These are phyloP conservation scores for Malurus splendens DNA, from an alignment of 2,797 vertebrate species.

Conservation along the genomic window DNA sequence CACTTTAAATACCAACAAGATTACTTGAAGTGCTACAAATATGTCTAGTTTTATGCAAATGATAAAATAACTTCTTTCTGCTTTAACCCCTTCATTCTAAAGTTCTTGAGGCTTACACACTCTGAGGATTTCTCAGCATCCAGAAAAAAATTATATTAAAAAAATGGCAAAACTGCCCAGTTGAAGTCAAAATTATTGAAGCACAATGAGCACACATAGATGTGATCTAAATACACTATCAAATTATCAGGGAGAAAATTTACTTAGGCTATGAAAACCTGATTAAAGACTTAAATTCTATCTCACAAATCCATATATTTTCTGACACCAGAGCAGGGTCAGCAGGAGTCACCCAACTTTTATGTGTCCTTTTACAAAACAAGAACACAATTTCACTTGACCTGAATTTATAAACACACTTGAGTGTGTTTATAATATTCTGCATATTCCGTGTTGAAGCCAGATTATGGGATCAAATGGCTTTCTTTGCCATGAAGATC, in stretches of 20 bases:
- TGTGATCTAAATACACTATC: neutral
- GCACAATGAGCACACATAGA: neutral
- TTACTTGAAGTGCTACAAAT: slow-evolving; percentile 35
- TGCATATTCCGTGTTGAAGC: neutral
- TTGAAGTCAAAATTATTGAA: neutral
- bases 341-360: neutral
- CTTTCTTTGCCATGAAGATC: neutral
- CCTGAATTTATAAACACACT: neutral
- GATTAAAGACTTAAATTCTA: neutral
- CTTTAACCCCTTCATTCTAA: neutral
- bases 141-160: neutral
- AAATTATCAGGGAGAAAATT: neutral
- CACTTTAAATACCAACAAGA: slow-evolving; percentile 43
- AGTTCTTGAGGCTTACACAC: neutral
- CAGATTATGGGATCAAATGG: neutral
- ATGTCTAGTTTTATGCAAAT: slow-evolving; percentile 38
- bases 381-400: neutral
- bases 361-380: neutral
- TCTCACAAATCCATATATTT: neutral
- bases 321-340: neutral
- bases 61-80: neutral
- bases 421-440: neutral
- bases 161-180: neutral
- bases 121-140: neutral
- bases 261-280: neutral